Evolutionary conservation across 2,797 vertebrate species (phyloP).

Genomic region (Poecilia velifera): DNA sequence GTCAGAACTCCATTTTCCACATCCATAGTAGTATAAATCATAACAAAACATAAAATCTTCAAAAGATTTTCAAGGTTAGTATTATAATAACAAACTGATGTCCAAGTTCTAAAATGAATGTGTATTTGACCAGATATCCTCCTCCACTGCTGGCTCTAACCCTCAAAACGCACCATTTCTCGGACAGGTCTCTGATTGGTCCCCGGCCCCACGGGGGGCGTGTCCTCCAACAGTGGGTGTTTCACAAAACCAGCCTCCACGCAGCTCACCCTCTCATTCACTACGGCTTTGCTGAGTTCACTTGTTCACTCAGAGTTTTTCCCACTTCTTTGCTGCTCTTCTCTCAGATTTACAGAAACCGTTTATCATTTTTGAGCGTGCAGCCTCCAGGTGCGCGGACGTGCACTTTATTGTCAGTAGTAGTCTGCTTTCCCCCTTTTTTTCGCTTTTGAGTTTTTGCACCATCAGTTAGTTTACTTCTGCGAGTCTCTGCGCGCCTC

Average conservation of each 20-base stretch:
- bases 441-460: conserved; percentile 8
- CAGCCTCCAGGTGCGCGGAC: conserved; percentile 21
- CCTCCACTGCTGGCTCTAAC: neutral
- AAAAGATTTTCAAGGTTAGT: neutral
- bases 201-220: conserved; percentile 40
- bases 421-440: conserved; percentile 14
- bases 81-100: neutral
- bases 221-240: conserved; percentile 46
- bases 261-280: conserved; percentile 61
- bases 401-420: neutral
- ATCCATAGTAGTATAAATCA: neutral
- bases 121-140: neutral
- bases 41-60: neutral
- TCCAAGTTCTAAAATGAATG: neutral
- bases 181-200: conserved; percentile 77
- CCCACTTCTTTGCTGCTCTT: neutral
- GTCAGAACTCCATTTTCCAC: neutral
- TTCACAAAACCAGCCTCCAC: conserved; percentile 71
- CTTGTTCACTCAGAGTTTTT: neutral
- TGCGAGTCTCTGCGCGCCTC: conserved; percentile 40
- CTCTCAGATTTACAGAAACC: neutral
- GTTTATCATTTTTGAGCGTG: conserved; percentile 8
- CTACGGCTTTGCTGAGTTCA: conserved; percentile 53
- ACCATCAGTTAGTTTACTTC: conserved; percentile 45
- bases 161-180: conserved; percentile 26